Evolutionary conservation across 35 echinoderm and acorn worm genomes (phyloP).

Genomic region (Nesometra sesokonis): DNA sequence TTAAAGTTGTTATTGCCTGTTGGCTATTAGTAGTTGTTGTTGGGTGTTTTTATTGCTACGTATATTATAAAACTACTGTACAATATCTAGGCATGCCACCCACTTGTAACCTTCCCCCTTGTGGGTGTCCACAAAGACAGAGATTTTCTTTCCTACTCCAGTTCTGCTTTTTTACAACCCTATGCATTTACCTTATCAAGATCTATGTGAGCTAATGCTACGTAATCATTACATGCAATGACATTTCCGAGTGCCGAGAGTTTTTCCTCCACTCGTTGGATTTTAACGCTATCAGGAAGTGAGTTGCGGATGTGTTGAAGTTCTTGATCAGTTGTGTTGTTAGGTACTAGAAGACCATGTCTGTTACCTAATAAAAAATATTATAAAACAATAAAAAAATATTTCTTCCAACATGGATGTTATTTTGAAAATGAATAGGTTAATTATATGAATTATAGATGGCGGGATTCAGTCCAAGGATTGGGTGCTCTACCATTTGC

Average conservation of each 20-base stretch:
- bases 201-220: slow-evolving; percentile 81
- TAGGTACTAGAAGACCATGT: slow-evolving; percentile 81
- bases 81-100: too few species aligned
- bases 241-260: slow-evolving; percentile 93
- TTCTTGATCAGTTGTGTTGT: slow-evolving; percentile 84
- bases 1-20: too few species aligned
- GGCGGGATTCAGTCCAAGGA: background rate
- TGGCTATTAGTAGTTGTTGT: too few species aligned
- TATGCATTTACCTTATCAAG: slow-evolving; percentile 60
- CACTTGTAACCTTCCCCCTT: too few species aligned
- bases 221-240: slow-evolving; percentile 92
- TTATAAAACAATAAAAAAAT: background rate
- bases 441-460: too few species aligned
- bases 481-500: background rate
- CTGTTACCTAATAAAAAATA: slow-evolving; percentile 62
- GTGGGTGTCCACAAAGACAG: too few species aligned
- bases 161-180: too few species aligned
- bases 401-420: background rate
- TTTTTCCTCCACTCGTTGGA: slow-evolving; percentile 85
- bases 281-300: slow-evolving; percentile 58
- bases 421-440: too few species aligned
- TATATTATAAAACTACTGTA: too few species aligned
- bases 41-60: too few species aligned
- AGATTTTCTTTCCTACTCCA: too few species aligned
- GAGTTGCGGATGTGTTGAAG: slow-evolving; percentile 87